A percentile compares a stretch with the other conserved stretches of the same genome.
phyloP scores from a whole-genome alignment of 2,113 vertebrate species.

The Silurus asotus region DNA sequence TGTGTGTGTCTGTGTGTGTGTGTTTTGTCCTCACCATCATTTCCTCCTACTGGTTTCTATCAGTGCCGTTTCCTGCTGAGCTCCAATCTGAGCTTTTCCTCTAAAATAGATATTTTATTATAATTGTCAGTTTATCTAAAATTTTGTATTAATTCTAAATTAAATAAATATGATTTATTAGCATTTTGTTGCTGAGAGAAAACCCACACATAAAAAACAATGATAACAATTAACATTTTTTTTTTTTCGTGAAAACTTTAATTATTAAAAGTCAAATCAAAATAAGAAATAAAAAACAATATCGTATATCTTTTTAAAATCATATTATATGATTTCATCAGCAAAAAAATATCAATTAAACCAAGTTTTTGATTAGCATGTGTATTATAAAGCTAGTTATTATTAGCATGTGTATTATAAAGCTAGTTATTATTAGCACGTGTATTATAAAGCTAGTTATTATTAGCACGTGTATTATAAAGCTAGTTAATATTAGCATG shows the following conservation, averaged over 20 bases:
- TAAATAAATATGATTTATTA: background rate
- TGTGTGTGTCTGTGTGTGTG: constrained; percentile 37
- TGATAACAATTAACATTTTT: background rate
- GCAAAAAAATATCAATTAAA: background rate
- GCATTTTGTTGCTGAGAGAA: background rate
- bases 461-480: no score
- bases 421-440: no score
- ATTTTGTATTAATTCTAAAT: background rate
- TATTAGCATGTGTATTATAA: no score
- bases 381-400: no score
- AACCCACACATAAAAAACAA: background rate
- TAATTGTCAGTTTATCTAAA: background rate
- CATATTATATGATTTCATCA: no score
- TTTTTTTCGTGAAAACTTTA: no score
- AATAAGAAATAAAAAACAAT: no score
- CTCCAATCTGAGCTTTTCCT: background rate
- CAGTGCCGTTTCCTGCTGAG: background rate
- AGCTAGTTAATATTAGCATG: no score
- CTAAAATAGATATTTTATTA: background rate
- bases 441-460: no score
- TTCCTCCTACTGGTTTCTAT: background rate
- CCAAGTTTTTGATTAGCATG: background rate
- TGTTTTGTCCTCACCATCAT: constrained; percentile 42
- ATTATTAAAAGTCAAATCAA: no score
- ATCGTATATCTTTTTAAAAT: no score